Conservation (phyloP, 1,140 invertebrate genomes). For the Drosophila persimilis region DNA sequence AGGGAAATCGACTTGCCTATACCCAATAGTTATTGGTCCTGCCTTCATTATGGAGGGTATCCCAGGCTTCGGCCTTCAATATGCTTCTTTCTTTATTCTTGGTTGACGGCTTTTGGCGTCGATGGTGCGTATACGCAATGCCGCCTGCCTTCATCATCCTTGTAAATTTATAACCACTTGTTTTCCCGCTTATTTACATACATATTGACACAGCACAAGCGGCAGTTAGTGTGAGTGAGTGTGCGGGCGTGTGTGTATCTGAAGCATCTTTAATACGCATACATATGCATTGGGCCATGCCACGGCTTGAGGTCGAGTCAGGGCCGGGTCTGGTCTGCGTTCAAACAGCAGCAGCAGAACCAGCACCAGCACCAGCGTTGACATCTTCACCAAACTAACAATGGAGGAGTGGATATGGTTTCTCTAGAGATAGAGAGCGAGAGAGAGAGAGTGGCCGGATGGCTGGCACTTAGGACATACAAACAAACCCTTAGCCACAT, state of each 20-base stretch:
- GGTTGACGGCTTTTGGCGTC: constrained; percentile 66
- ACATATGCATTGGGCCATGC: constrained; percentile 51
- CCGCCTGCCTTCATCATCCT: constrained; percentile 47
- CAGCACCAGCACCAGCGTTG: constrained; percentile 2
- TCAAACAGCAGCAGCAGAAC: constrained; percentile 12
- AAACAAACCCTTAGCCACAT: constrained; percentile 21
- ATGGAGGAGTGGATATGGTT: constrained; percentile 22
- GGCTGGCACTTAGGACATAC: constrained; percentile 43
- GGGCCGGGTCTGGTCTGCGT: neutral
- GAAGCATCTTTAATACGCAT: constrained; percentile 62
- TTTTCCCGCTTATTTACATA: constrained; percentile 78
- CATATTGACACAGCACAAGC: constrained; percentile 70
- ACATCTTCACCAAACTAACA: constrained; percentile 65
- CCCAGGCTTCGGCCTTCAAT: neutral
- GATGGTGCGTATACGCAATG: constrained; percentile 64
- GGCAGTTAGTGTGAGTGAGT: constrained; percentile 42
- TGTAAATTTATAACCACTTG: constrained; percentile 79
- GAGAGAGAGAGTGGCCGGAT: neutral
- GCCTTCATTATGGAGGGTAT: neutral
- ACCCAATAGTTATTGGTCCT: too few species aligned
- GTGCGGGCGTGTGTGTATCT: constrained; percentile 41
- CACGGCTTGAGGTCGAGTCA: constrained; percentile 35
- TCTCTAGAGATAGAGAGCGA: neutral
- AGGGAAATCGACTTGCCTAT: too few species aligned
- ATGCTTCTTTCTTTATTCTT: constrained; percentile 57